These are phyloP conservation scores for Pungitius pungitius DNA, from an alignment of 2,113 vertebrate genomes.

Conservation along the genomic window DNA sequence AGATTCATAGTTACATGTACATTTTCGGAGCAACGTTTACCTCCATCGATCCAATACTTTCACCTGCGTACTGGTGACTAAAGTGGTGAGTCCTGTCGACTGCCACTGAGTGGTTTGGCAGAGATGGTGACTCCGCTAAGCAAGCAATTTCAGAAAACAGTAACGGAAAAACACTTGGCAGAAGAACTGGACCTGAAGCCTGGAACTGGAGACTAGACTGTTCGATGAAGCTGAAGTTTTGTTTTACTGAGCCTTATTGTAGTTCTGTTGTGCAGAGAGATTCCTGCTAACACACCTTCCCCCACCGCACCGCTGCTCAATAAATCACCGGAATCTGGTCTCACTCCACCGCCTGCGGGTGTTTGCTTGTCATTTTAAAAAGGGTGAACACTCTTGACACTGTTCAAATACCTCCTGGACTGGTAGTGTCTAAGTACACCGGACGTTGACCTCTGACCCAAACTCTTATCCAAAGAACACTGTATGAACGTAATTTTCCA, in stretches of 20 bases:
- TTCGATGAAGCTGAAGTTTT: background rate
- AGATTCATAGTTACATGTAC: background rate
- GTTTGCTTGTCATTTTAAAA: background rate
- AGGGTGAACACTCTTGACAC: conserved; percentile 16
- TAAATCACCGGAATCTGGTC: conserved; percentile 39
- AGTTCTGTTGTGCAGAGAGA: conserved; percentile 19
- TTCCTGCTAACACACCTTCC: conserved; percentile 13
- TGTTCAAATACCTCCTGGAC: conserved; percentile 49
- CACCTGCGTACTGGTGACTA: background rate
- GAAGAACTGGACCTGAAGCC: background rate
- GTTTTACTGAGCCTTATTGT: conserved; percentile 18
- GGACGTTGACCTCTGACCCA: background rate
- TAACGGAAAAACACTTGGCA: background rate
- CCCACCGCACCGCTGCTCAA: conserved; percentile 5
- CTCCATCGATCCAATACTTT: background rate
- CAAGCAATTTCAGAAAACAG: background rate
- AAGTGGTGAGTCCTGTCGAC: background rate
- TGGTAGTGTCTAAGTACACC: conserved; percentile 19
- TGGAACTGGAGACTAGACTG: background rate
- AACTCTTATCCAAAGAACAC: conserved; percentile 26
- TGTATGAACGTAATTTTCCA: conserved; percentile 35
- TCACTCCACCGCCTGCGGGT: conserved; percentile 2
- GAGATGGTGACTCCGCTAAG: background rate
- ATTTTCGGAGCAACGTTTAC: conserved; percentile 2
- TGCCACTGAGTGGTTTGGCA: background rate